Evolutionary conservation across 2,113 vertebrate genomes (phyloP), one percentile per base, ranked within the genome.

Genomic region (Vireo altiloquus): DNA sequence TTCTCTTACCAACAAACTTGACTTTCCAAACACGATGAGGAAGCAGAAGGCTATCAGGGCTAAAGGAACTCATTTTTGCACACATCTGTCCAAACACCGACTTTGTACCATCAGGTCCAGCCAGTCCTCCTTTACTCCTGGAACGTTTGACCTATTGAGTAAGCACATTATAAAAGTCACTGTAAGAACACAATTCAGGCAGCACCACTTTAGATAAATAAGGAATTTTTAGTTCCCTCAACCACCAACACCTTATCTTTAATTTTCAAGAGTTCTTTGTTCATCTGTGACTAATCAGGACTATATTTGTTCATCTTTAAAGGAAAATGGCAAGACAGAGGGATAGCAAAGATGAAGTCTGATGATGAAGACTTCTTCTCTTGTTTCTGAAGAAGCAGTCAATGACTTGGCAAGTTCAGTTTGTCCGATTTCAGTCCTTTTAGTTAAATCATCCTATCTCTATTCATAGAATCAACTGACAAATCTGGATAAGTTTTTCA

Each of bases 31-130:
- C 99, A 0, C 99, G 98, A 90, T 99, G 99, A 35, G 99, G 99
- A 37, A 99, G 98, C 68, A 99, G 98, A 76, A 99, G 98, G 93
- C 99, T 99, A 96, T 99, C 99, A 0, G 99, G 98, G 90, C 99
- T 99, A 88, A 99, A 99, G 3, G 99, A 99, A 89, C 98, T 99
- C 99, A 99, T 99, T 97, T 99, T 99, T 54, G 99, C 98, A 90
- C 99, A 99, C 99, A 99, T 99, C 97, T 99, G 99, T 68, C 99
- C 99, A 91, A 99, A 99, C 22, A 99, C 99, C 28, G 99, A 99
- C 98, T 99, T 99, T 47, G 99, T 99, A 76, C 99, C 99, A 23
- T 99, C 99, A 0, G 99, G 99, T 63, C 99, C 99, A 5, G 99
- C 99, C 50, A 99, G 97, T 31, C 99, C 99, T 15, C 99, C 99